Evolutionary conservation across 2,113 vertebrate genomes (phyloP).

Genomic region (Callospermophilus lateralis): DNA sequence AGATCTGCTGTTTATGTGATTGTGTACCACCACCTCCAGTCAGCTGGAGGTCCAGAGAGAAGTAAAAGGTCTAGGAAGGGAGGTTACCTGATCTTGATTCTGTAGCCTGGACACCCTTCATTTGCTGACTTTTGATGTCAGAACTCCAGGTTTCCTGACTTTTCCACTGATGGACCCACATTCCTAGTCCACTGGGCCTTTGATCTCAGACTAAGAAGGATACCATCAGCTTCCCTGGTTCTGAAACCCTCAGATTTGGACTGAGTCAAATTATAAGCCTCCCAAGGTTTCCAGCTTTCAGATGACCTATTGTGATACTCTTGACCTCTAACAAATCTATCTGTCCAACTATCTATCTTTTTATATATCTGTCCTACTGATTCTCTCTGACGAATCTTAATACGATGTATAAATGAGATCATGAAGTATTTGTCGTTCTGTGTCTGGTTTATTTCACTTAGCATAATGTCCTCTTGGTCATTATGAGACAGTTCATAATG

Average conservation of each 20-base stretch:
- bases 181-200: no score
- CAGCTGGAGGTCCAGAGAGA: background rate
- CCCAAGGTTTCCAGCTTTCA: background rate
- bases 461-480: background rate
- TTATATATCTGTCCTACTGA: no score
- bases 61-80: background rate
- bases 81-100: background rate
- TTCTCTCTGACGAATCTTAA: no score
- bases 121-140: background rate
- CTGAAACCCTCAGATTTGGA: background rate
- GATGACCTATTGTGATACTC: no score
- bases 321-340: background rate
- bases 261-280: rapidly evolving
- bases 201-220: background rate
- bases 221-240: background rate
- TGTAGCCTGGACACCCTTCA: no score
- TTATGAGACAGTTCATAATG: background rate
- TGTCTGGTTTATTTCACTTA: background rate
- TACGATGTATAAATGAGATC: background rate
- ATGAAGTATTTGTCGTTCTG: background rate
- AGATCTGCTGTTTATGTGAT: background rate
- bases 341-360: background rate
- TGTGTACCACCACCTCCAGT: no score
- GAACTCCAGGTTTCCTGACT: background rate
- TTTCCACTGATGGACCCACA: background rate